A percentile compares a stretch with the other conserved stretches of the same genome.
Conservation (phyloP, 2,888 invertebrate genomes). For the Latrodectus elegans region DNA sequence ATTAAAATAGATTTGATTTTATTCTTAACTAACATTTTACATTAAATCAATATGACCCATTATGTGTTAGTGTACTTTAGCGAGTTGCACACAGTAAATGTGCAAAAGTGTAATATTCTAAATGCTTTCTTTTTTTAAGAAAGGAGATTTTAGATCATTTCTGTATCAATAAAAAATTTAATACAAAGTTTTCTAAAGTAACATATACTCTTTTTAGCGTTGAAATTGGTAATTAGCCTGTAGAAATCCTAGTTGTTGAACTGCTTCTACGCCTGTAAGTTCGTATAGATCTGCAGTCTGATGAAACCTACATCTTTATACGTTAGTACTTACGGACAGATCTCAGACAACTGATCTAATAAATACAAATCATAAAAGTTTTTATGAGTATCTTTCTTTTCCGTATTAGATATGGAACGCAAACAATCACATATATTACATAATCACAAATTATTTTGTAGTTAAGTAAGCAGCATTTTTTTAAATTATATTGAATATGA, state of each 20-base stretch:
- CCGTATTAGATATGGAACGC: neutral
- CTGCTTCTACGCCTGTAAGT: conserved; percentile 69
- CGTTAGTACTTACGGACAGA: conserved; percentile 69
- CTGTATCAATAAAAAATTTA: neutral
- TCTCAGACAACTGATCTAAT: conserved; percentile 66
- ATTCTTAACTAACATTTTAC: too few relatives aligned
- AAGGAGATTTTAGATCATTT: too few relatives aligned
- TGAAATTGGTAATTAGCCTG: conserved; percentile 64
- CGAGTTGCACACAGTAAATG: too few relatives aligned
- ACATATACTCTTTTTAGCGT: conserved; percentile 42
- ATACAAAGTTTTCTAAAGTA: neutral
- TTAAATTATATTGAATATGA: too few relatives aligned
- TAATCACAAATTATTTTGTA: neutral
- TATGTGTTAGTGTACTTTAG: too few relatives aligned
- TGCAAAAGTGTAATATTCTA: too few relatives aligned
- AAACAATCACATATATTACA: too few relatives aligned
- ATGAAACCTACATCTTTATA: conserved; percentile 68
- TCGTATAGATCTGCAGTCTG: conserved; percentile 68
- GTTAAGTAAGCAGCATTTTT: too few relatives aligned
- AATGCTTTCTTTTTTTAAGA: too few relatives aligned
- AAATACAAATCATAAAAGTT: conserved; percentile 60
- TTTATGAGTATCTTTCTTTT: conserved; percentile 31
- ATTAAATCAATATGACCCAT: too few relatives aligned
- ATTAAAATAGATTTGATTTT: too few relatives aligned
- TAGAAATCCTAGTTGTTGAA: conserved; percentile 68